Conservation (phyloP, 2,888 invertebrate species). For the Uropetala carovei region DNA sequence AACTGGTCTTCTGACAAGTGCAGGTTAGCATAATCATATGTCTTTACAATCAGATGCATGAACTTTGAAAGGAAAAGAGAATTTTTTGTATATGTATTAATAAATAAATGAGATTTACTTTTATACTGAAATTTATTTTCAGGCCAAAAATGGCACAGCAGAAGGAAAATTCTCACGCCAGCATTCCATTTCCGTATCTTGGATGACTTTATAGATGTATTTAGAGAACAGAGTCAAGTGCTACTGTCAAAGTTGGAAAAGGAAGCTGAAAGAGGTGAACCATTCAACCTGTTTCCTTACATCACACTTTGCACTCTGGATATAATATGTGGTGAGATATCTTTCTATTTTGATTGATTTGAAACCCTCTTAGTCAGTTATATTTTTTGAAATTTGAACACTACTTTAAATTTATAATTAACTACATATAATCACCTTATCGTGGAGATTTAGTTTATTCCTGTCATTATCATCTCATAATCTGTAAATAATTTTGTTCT, state of each 20-base stretch:
- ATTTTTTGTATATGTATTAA: background rate
- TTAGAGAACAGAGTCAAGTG: conserved; percentile 79
- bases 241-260: conserved; percentile 77
- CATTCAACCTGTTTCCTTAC: conserved; percentile 80
- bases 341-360: background rate
- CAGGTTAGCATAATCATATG: conserved; percentile 71
- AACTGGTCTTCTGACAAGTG: conserved; percentile 78
- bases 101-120: background rate
- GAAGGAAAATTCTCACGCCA: conserved; percentile 82
- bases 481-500: too few species aligned
- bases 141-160: conserved; percentile 79
- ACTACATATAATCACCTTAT: too few species aligned
- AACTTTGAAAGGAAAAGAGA: background rate
- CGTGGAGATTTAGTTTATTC: too few species aligned
- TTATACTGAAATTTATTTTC: conserved; percentile 66
- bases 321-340: conserved; percentile 80
- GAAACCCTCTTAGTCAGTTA: too few species aligned
- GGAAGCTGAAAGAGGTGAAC: conserved; percentile 72
- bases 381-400: too few species aligned
- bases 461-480: background rate
- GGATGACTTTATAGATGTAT: conserved; percentile 82
- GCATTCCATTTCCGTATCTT: conserved; percentile 84
- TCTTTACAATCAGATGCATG: background rate
- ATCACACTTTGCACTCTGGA: conserved; percentile 81
- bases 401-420: too few species aligned